phyloP scores from a whole-genome alignment of 2,888 invertebrate species.

The Rhimphoctona megacephalus region DNA sequence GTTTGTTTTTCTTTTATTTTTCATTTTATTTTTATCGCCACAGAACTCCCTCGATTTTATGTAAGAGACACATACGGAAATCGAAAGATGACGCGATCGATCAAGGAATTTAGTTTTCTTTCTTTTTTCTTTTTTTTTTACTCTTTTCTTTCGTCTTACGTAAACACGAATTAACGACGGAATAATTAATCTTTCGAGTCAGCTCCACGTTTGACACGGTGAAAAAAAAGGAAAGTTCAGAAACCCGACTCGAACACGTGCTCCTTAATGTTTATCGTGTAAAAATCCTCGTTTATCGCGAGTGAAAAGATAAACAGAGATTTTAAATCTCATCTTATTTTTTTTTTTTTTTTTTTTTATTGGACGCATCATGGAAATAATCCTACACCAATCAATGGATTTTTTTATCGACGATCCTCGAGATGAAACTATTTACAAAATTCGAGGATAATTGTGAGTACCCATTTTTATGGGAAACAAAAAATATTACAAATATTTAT shows the following conservation, averaged over 20 bases:
- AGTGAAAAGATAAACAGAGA: background rate
- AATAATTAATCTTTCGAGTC: slow-evolving; percentile 2
- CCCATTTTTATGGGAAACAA: background rate
- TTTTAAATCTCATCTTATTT: background rate
- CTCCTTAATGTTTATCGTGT: slow-evolving; percentile 7
- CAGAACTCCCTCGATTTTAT: slow-evolving; percentile 11
- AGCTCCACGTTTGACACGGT: background rate
- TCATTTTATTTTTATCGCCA: slow-evolving; percentile 26
- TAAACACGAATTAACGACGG: slow-evolving; percentile 3
- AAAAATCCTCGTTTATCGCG: background rate
- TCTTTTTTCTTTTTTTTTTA: background rate
- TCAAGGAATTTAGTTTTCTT: background rate
- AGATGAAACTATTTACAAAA: background rate
- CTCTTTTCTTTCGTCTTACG: background rate
- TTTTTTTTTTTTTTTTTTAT: background rate
- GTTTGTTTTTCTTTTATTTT: background rate
- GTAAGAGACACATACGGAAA: slow-evolving; percentile 19
- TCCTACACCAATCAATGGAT: background rate
- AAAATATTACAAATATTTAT: background rate
- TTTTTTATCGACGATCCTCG: background rate
- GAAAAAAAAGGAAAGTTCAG: slow-evolving; percentile 28
- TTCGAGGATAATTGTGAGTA: slow-evolving; percentile 1
- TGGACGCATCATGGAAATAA: background rate
- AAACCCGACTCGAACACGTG: background rate
- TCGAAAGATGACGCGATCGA: slow-evolving; percentile 21